Conservation (phyloP, 1,140 invertebrate species). For the Drosophila tropicalis region DNA sequence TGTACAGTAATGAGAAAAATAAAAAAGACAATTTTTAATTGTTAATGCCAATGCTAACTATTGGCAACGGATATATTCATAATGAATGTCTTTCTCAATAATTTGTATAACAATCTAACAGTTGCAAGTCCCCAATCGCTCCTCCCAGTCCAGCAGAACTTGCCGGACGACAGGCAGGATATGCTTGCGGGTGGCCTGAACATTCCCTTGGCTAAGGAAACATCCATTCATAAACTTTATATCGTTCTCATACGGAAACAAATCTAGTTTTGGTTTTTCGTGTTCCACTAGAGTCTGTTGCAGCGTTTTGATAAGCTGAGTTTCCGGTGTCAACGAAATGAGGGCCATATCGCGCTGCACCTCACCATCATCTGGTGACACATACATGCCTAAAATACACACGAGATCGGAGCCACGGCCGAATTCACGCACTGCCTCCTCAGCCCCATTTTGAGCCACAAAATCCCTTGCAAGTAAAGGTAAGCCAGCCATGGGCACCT, state of each 20-base stretch:
- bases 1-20: slow-evolving; percentile 35
- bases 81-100: slow-evolving; percentile 43
- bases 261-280: slow-evolving; percentile 45
- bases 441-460: slow-evolving; percentile 81
- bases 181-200: slow-evolving; percentile 86
- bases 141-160: slow-evolving; percentile 65
- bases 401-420: slow-evolving; percentile 78
- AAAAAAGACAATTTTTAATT: slow-evolving; percentile 8
- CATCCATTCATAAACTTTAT: slow-evolving; percentile 68
- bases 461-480: slow-evolving; percentile 85
- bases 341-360: slow-evolving; percentile 85
- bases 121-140: slow-evolving; percentile 34
- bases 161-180: slow-evolving; percentile 86
- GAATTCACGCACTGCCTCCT: slow-evolving; percentile 84
- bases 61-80: neutral
- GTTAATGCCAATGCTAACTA: neutral
- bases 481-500: slow-evolving; percentile 85
- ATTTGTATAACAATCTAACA: slow-evolving; percentile 64
- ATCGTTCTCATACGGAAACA: slow-evolving; percentile 42
- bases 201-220: slow-evolving; percentile 85
- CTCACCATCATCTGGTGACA: slow-evolving; percentile 47
- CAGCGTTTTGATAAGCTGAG: slow-evolving; percentile 57
- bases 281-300: slow-evolving; percentile 38
- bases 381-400: slow-evolving; percentile 85
- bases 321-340: slow-evolving; percentile 67